Base-by-base conservation (phyloP, 2,113 vertebrate species). In the Butorides virescens region DNA sequence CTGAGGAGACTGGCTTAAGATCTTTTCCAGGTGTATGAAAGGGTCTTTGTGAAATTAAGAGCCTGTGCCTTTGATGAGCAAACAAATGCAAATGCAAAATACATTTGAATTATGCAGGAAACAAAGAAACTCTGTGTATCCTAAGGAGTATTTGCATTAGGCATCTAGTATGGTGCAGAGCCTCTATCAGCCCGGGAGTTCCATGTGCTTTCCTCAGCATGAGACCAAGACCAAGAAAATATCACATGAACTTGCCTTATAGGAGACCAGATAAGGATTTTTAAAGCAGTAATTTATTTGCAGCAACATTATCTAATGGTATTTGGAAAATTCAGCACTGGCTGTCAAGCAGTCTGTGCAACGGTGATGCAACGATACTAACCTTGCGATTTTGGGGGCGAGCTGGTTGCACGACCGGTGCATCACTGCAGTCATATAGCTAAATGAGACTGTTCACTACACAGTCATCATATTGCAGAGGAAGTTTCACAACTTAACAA, bases 401-500 rank as follows among this genome's bases (percentile, higher is more conserved):
- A 68, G 29, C n/a, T 58, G 52, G 16, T 46, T 52, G n/a, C 49
- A 59, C 2, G 5, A 79, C n/a, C 14, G 22, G 46, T 27, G 47
- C 36, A 66, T 56, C 77, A 11, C 59, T 73, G 80, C 72, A 50
- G 26, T 5, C 34, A 36, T 27, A 30, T 3, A 36, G 55, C 32
- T 42, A 15, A 50, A 34, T 11, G 20, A 79, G 23, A 29, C 19
- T 19, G 44, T 32, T 50, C 37, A 32, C 26, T 37, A 25, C 8
- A 13, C 0, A 13, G 21, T 44, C 21, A 21, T 30, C 58, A 15
- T 5, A 68, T 0, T 9, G 25, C 68, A 72, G 14, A 71, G 88
- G 52, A n/a, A 65, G 58, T 65, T 46, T 71, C 65, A 18, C 52
- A 53, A 55, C 37, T 29, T 70, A 23, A 34, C 26, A 53, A 72